Percentiles rank a stretch among this genome's conserved stretches.
Conservation (phyloP, 2,113 vertebrate genomes). For the Lethenteron camtschaticum region DNA sequence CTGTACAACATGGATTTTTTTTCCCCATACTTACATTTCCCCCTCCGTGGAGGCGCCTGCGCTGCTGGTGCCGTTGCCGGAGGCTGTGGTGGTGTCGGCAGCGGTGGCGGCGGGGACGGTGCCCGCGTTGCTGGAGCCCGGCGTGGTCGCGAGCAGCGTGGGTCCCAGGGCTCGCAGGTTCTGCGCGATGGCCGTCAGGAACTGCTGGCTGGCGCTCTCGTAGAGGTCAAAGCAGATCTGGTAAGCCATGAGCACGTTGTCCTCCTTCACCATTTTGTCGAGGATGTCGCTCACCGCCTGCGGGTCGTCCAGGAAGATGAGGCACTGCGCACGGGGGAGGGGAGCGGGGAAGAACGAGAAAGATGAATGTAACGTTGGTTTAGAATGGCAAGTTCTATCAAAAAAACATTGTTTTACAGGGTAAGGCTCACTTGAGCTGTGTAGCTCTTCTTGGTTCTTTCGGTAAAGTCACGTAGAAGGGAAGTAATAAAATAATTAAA, state of each 20-base stretch:
- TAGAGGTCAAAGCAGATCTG: slow-evolving; percentile 98
- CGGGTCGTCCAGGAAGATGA: slow-evolving; percentile 93
- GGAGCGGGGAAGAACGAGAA: slow-evolving; percentile 9
- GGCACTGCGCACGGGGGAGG: slow-evolving; percentile 31
- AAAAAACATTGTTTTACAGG: too few relatives aligned
- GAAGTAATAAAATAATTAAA: too few relatives aligned
- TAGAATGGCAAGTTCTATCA: too few relatives aligned
- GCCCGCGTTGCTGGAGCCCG: slow-evolving; percentile 83
- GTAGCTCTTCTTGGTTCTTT: too few relatives aligned
- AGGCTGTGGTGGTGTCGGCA: too few relatives aligned
- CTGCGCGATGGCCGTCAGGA: slow-evolving; percentile 89
- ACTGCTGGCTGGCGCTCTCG: slow-evolving; percentile 96
- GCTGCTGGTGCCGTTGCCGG: not conserved
- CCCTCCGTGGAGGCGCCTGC: not conserved
- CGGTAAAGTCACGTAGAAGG: too few relatives aligned
- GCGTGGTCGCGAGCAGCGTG: slow-evolving; percentile 74
- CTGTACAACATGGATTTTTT: not conserved
- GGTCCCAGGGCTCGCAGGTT: slow-evolving; percentile 61
- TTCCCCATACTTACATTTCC: not conserved
- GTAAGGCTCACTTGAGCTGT: too few relatives aligned
- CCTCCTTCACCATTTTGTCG: slow-evolving; percentile 92
- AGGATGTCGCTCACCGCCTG: slow-evolving; percentile 95
- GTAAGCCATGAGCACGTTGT: slow-evolving; percentile 95
- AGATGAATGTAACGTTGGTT: not conserved
- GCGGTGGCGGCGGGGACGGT: slow-evolving; percentile 35